Conservation (phyloP, 1,140 invertebrate species). For the Thaumetopoea pityocampa region DNA sequence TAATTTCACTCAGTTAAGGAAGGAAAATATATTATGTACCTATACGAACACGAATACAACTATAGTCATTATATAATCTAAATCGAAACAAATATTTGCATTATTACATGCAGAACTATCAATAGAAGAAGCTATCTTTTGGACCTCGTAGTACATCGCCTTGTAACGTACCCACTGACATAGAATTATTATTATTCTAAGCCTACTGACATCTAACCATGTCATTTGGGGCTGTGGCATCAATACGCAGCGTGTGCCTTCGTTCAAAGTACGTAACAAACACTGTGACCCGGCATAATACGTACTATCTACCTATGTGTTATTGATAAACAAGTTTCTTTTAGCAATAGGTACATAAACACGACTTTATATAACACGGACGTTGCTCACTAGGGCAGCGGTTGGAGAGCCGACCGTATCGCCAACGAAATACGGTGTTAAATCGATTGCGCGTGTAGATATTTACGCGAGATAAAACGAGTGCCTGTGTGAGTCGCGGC, state of each 20-base stretch:
- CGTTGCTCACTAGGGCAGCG: conserved; percentile 2
- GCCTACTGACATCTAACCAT: too few relatives aligned
- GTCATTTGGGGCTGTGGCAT: not conserved
- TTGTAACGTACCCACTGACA: too few relatives aligned
- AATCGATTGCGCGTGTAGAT: conserved; percentile 19
- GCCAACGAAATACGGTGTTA: not conserved
- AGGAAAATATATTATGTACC: too few relatives aligned
- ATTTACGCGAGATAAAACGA: conserved; percentile 64
- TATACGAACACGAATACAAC: too few relatives aligned
- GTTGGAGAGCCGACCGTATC: conserved; percentile 16
- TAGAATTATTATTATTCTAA: too few relatives aligned
- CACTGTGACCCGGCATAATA: conserved; percentile 24
- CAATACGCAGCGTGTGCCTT: not conserved
- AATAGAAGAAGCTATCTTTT: too few relatives aligned
- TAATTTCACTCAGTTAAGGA: too few relatives aligned
- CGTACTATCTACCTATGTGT: conserved; percentile 22
- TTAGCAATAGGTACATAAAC: conserved; percentile 50
- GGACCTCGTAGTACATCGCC: too few relatives aligned
- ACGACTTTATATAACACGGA: conserved; percentile 59
- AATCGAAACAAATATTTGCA: too few relatives aligned
- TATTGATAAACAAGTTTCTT: conserved; percentile 68
- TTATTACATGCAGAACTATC: too few relatives aligned
- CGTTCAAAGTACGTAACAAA: conserved; percentile 18
- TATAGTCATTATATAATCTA: too few relatives aligned
- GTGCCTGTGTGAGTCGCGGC: conserved; percentile 55